Base-by-base conservation (phyloP, 2,888 invertebrate genomes). In the Dexiosoma caninum region DNA sequence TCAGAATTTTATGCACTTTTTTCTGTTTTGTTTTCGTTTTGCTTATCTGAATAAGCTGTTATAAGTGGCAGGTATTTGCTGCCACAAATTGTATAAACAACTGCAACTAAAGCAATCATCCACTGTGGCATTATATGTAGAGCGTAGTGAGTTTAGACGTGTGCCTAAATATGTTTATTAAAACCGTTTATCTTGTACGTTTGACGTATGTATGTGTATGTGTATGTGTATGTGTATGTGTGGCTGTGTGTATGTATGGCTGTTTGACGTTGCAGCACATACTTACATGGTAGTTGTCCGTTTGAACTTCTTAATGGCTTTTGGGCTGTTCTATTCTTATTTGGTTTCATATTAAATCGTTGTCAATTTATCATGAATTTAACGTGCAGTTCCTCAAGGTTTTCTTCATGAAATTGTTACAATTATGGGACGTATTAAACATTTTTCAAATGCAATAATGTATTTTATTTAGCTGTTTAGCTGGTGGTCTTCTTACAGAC, bases 61-160 rank as follows among this genome's bases (percentile, higher is more conserved):
- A 79, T 81, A 81, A 81, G 79, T 83, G 83, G 74, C 77, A 74
- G 77, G 44, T 66, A 83, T 83, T 76, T 75, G 72, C 74, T 70
- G 75, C 70, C 80, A 82, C 76, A 78, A 79, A 79, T 78, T 82
- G 76, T 69, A 59, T 66, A 76, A 76, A 67, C 60, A 72, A 60
- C 53, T 72, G 57, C 62, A 60, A 60, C 71, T 51, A 42, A 51
- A 19, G 59, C 16, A 10, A 35, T n/a, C n/a, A n/a, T n/a, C n/a
- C n/a, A n/a, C n/a, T n/a, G n/a, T n/a, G n/a, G 23, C 19, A 64
- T 55, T 19, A 46, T 27, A 7, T n/a, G n/a, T 49, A 49, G 37
- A 40, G 8, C 16, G 14, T 10, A 35, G 66, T 67, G 4, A 57
- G 64, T 57, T 49, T 27, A 49, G 80, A 64, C 60, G 71, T 81